Conservation (phyloP, 1,140 invertebrate species). For the Drosophila orosa region DNA sequence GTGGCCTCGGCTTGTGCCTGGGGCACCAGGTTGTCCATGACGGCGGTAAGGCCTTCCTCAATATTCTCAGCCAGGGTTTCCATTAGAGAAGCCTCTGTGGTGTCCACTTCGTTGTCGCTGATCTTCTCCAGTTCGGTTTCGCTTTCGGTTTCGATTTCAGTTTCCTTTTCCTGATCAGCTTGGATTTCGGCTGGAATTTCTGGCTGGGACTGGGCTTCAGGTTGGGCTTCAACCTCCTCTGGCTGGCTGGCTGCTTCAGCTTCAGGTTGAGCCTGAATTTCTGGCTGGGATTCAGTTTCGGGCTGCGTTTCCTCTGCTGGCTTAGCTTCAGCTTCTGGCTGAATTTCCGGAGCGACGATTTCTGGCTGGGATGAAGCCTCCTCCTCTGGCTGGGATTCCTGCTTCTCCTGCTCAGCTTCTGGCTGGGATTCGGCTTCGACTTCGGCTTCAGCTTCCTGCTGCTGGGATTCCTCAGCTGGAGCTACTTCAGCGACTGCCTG, state of each 20-base stretch:
- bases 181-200: conserved; percentile 4
- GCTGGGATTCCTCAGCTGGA: conserved; percentile 2
- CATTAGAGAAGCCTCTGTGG: conserved; percentile 60
- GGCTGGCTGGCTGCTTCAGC: conserved; percentile 1
- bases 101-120: conserved; percentile 53
- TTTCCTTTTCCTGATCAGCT: background rate
- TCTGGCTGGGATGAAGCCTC: conserved; percentile 10
- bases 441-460: background rate
- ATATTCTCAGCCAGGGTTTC: conserved; percentile 52
- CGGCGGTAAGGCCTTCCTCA: conserved; percentile 62
- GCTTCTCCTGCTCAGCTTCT: background rate
- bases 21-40: conserved; percentile 57
- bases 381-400: background rate
- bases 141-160: background rate
- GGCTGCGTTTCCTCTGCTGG: background rate
- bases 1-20: conserved; percentile 37
- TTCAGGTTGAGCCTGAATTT: background rate
- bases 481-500: background rate
- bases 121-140: conserved; percentile 1
- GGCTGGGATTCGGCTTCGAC: background rate
- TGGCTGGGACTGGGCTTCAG: conserved; percentile 6
- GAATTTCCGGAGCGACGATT: background rate
- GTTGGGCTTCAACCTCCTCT: background rate
- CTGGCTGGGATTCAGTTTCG: conserved; percentile 2
- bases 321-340: background rate